phyloP scores from a whole-genome alignment of 1,140 invertebrate species.

The Diorhabda elongata region DNA sequence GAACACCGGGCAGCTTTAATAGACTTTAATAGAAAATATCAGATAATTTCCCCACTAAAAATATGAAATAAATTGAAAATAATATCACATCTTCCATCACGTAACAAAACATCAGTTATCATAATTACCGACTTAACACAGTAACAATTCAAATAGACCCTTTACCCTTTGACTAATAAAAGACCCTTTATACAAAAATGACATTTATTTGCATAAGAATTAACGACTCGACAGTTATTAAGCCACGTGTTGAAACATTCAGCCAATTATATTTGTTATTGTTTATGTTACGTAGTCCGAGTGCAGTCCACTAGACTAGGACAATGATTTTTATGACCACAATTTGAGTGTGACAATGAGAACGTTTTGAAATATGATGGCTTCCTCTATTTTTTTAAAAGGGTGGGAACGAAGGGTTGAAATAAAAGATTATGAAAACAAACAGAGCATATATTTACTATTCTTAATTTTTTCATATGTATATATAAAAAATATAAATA shows the following conservation, averaged over 20 bases:
- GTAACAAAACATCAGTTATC: neutral
- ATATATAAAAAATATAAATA: too few relatives aligned
- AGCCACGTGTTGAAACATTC: constrained; percentile 14
- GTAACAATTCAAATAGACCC: neutral
- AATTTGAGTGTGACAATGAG: constrained; percentile 7
- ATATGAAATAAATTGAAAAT: too few relatives aligned
- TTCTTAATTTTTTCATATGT: too few relatives aligned
- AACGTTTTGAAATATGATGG: neutral
- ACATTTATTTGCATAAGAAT: constrained; percentile 17
- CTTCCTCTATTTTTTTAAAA: neutral
- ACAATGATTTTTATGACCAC: constrained; percentile 13
- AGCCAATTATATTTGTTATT: constrained; percentile 10
- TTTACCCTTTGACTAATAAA: constrained; percentile 11
- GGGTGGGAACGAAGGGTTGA: neutral
- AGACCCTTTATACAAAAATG: constrained; percentile 10
- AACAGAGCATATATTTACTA: too few relatives aligned
- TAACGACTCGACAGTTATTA: constrained; percentile 13
- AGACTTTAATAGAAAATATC: too few relatives aligned
- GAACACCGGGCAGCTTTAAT: too few relatives aligned
- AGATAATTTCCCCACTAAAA: too few relatives aligned
- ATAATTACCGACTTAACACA: neutral
- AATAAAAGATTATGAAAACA: too few relatives aligned
- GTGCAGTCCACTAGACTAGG: constrained; percentile 8
- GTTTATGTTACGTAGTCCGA: constrained; percentile 8
- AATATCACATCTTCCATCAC: neutral